Conservation (phyloP, 2,113 vertebrate species). For the Seriola dumerili region DNA sequence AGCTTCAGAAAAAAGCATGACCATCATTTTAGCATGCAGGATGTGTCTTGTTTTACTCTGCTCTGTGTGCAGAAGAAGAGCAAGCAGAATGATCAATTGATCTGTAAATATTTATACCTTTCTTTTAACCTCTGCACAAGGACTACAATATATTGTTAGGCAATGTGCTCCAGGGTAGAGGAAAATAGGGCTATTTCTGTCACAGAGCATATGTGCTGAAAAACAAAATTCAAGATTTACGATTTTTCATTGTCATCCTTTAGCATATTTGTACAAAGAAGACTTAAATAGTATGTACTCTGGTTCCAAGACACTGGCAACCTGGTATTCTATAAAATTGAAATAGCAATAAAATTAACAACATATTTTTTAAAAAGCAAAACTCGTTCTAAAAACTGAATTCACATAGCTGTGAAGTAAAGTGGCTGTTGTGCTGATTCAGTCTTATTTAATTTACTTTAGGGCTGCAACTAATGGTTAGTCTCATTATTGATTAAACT, state of each 20-base stretch:
- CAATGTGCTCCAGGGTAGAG: not conserved
- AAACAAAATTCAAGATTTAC: not conserved
- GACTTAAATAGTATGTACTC: not conserved
- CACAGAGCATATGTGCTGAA: not conserved
- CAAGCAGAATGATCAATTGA: not conserved
- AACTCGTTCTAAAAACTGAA: no score
- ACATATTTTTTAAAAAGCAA: no score
- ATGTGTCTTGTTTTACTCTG: not conserved
- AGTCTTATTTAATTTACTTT: not conserved
- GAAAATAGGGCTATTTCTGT: not conserved
- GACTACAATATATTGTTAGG: no score
- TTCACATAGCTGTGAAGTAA: no score
- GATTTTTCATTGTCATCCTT: not conserved
- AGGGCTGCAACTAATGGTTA: not conserved
- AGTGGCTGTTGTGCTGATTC: not conserved
- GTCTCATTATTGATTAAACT: not conserved
- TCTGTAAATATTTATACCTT: not conserved
- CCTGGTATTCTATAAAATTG: no score
- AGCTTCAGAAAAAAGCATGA: not conserved
- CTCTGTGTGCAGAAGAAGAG: not conserved
- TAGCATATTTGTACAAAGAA: not conserved
- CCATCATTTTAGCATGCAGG: not conserved
- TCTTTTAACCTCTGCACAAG: not conserved
- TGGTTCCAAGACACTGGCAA: not conserved
- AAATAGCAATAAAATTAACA: not conserved